A percentile compares a stretch with the other conserved stretches of the same genome.
Evolutionary conservation across 1,140 invertebrate species (phyloP).

Genomic region (Ooceraea biroi): DNA sequence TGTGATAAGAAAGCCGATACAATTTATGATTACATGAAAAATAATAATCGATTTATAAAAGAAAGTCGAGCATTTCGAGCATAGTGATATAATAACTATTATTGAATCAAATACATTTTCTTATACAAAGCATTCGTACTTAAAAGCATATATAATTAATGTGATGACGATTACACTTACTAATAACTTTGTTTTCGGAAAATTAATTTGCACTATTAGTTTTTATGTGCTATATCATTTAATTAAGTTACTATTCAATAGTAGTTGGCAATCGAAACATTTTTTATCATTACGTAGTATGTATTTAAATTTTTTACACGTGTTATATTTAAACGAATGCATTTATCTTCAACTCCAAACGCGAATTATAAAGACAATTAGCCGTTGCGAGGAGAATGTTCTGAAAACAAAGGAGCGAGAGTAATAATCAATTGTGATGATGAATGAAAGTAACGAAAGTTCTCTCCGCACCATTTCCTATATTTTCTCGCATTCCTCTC

Average conservation of each 20-base stretch:
- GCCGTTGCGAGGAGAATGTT: slow-evolving; percentile 45
- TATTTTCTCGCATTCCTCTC: slow-evolving; percentile 53
- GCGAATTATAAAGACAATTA: slow-evolving; percentile 55
- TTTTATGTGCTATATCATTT: not conserved
- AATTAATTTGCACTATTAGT: not conserved
- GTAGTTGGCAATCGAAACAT: not conserved
- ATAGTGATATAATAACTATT: not conserved
- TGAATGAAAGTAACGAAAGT: slow-evolving; percentile 61
- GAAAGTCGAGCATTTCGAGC: no score
- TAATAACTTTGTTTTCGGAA: no score
- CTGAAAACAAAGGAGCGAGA: slow-evolving; percentile 48
- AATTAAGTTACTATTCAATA: slow-evolving; percentile 16
- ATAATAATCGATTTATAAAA: no score
- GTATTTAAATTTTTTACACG: slow-evolving; percentile 28
- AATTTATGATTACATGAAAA: no score
- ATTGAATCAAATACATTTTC: not conserved
- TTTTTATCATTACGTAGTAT: not conserved
- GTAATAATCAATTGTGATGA: slow-evolving; percentile 58
- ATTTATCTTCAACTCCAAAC: slow-evolving; percentile 9
- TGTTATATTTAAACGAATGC: slow-evolving; percentile 15
- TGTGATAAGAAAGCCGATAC: no score
- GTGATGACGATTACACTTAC: no score
- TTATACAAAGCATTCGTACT: not conserved
- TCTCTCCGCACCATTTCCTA: slow-evolving; percentile 50
- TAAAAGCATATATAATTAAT: no score